phyloP scores from a whole-genome alignment of 2,888 invertebrate species.

The Mystacides longicornis region DNA sequence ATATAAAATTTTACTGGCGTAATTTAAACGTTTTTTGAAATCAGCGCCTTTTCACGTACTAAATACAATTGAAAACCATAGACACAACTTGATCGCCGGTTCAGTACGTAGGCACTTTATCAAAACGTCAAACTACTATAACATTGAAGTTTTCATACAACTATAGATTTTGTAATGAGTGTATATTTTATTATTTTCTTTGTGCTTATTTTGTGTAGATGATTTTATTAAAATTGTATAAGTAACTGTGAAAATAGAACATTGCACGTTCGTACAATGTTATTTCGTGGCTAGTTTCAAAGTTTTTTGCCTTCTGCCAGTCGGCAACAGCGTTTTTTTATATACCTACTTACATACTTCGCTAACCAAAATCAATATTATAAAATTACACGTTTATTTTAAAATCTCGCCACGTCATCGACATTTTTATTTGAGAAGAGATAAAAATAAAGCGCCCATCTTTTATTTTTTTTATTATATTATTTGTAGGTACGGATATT shows the following conservation, averaged over 20 bases:
- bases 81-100: neutral
- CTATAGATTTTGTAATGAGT: neutral
- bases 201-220: neutral
- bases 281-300: conserved; percentile 13
- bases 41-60: neutral
- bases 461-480: conserved; percentile 4
- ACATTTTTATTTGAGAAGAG: conserved; percentile 9
- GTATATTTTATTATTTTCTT: neutral
- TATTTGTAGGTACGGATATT: too few relatives aligned
- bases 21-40: conserved; percentile 51
- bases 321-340: conserved; percentile 24
- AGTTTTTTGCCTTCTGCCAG: conserved; percentile 18
- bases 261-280: conserved; percentile 19
- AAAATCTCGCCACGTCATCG: conserved; percentile 24
- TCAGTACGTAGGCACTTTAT: neutral
- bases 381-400: conserved; percentile 26
- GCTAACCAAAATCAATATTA: conserved; percentile 24
- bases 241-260: conserved; percentile 14
- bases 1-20: conserved; percentile 34
- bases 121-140: neutral
- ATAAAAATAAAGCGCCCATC: conserved; percentile 12
- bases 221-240: conserved; percentile 10
- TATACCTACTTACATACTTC: conserved; percentile 6
- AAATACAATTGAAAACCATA: neutral
- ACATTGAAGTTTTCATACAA: neutral